A percentile compares a stretch with the other conserved stretches of the same genome.
Evolutionary conservation across 2,888 invertebrate genomes (phyloP).

Genomic region (Strigamia maritima): DNA sequence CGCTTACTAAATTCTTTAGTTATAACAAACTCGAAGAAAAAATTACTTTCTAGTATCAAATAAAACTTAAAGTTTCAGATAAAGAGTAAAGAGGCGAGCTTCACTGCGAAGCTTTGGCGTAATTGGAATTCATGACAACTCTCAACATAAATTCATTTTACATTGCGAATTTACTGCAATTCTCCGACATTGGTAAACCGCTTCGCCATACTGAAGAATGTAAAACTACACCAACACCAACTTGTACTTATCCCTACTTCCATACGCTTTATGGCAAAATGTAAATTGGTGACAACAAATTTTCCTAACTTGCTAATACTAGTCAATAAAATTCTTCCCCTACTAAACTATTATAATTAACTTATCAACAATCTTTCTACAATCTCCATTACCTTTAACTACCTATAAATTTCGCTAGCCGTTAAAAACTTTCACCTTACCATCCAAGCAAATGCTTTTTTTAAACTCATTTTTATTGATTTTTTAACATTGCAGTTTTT

Average conservation of each 20-base stretch:
- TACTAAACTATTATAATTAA: background rate
- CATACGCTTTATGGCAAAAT: background rate
- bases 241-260: constrained; percentile 2
- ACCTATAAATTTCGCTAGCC: background rate
- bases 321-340: background rate
- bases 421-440: background rate
- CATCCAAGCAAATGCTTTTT: background rate
- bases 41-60: background rate
- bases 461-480: background rate
- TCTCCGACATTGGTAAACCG: constrained; percentile 32
- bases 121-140: constrained; percentile 34
- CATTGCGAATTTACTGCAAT: constrained; percentile 32
- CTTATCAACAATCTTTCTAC: constrained; percentile 1
- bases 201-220: constrained; percentile 22
- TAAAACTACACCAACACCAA: constrained; percentile 22
- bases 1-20: background rate
- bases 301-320: background rate
- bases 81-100: background rate
- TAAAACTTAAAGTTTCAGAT: constrained; percentile 8
- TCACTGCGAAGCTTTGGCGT: constrained; percentile 25
- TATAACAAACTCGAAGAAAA: background rate
- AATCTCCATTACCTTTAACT: constrained; percentile 2
- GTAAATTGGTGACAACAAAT: constrained; percentile 12
- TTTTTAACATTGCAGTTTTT: constrained; percentile 4
- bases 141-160: constrained; percentile 32